These are phyloP conservation scores for Pterocles orientalis DNA, from an alignment of 2,113 vertebrate genomes.

Conservation along the genomic window DNA sequence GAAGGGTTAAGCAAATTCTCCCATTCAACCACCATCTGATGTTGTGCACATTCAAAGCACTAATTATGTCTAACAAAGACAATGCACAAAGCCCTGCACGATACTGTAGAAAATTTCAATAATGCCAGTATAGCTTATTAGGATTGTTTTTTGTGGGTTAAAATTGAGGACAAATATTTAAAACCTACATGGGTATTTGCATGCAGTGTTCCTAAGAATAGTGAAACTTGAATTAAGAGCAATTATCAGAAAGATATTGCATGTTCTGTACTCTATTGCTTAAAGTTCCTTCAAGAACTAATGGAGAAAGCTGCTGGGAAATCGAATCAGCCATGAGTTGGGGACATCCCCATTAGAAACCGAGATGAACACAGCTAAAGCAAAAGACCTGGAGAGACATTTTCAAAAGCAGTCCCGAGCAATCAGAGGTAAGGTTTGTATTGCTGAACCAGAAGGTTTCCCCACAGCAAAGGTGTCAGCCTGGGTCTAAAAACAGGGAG, in stretches of 20 bases:
- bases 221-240: neutral
- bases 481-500: neutral
- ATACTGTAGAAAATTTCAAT: neutral
- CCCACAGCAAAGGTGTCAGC: neutral
- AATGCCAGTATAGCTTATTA: neutral
- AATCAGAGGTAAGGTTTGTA: neutral
- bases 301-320: neutral
- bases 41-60: neutral
- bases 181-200: neutral
- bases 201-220: neutral
- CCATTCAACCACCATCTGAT: slow-evolving; percentile 35
- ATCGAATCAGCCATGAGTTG: neutral
- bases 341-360: neutral
- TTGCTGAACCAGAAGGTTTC: neutral
- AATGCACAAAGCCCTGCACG: neutral
- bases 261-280: neutral
- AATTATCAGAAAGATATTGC: neutral
- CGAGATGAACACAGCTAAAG: fast-evolving
- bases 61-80: slow-evolving; percentile 41
- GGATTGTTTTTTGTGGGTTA: neutral
- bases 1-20: slow-evolving; percentile 7
- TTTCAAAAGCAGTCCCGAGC: neutral
- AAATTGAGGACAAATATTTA: neutral
- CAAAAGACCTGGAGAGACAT: neutral
- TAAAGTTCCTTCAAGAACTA: neutral